Base-by-base conservation (phyloP, 2,113 vertebrate species). In the Campylomormyrus tamandua region DNA sequence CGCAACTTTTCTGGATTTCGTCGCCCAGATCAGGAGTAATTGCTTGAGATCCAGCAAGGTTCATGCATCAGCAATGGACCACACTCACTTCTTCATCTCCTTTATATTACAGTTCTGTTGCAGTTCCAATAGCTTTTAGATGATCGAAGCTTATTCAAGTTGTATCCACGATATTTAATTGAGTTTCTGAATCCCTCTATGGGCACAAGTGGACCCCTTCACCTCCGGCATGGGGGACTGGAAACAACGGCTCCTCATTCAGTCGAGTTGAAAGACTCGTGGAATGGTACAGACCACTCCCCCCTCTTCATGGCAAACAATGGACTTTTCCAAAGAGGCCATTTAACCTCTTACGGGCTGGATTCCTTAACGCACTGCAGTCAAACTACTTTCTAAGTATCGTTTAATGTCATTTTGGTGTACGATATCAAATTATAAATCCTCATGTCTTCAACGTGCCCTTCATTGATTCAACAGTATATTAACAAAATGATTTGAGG, bases 261-360 rank as follows among this genome's bases (percentile, higher is more conserved):
- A 96, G 93, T 92, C 91, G 89, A 92, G 92, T 90, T 91, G 93
- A 95, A 92, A 89, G 94, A 91, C 90, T 92, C 92, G 90, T 49
- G 89, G 90, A 93, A 93, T 93, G 94, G 93, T 94, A 92, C 88
- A 92, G 90, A 90, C 92, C 92, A 92, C 66, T 91, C 92, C 92
- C 90, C 92, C 91, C 92, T 89, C 93, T 91, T 88, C 88, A 91
- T 89, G 88, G 88, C 89, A 89, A 92, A 92, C 92, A 91, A 92
- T 94, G 94, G 93, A 84, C n/a, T 92, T 93, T 92, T 93, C 93
- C 95, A 91, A 88, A 87, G 92, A 92, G 66, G 90, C 91, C 91
- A 91, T 93, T 96, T 95, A 96, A 95, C 95, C 94, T 94, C 93
- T 95, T 95, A 93, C 90, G 89, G 89, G 66, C 94, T 90, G 94